Conservation (phyloP, 1,140 invertebrate genomes). For the Magallana gigas region DNA sequence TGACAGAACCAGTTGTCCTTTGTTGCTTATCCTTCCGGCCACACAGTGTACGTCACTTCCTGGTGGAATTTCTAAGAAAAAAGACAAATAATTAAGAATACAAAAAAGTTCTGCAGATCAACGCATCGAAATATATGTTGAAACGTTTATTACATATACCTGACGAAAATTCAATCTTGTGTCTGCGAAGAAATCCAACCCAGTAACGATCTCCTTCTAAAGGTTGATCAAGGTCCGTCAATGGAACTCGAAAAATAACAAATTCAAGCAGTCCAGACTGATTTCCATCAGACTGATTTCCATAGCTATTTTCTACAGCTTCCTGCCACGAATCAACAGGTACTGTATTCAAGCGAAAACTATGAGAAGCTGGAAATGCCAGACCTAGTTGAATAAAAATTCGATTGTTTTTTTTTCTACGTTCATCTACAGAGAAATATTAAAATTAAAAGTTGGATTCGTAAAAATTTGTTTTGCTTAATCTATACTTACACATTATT, state of each 20-base stretch:
- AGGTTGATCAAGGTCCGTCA: not conserved
- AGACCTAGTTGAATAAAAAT: not conserved
- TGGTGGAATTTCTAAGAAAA: not conserved
- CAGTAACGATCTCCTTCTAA: not conserved
- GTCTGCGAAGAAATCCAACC: not conserved
- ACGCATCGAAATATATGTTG: too few species aligned
- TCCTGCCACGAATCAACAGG: not conserved
- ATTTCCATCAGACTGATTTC: not conserved
- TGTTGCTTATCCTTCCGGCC: not conserved
- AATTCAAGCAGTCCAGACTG: slow-evolving; percentile 8
- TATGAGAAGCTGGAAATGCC: not conserved
- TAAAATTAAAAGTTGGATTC: too few species aligned
- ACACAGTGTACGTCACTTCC: not conserved
- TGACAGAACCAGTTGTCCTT: not conserved
- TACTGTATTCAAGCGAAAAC: not conserved
- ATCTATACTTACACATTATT: too few species aligned
- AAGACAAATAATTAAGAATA: not conserved
- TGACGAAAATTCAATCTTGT: not conserved
- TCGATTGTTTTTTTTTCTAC: too few species aligned
- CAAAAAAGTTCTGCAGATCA: too few species aligned
- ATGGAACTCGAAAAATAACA: not conserved
- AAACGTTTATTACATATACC: not conserved
- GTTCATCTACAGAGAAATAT: too few species aligned
- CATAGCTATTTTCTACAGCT: not conserved
- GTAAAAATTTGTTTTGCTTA: too few species aligned